Conservation (phyloP, 2,113 vertebrate species). For the Cyprinodon brontotheroides region DNA sequence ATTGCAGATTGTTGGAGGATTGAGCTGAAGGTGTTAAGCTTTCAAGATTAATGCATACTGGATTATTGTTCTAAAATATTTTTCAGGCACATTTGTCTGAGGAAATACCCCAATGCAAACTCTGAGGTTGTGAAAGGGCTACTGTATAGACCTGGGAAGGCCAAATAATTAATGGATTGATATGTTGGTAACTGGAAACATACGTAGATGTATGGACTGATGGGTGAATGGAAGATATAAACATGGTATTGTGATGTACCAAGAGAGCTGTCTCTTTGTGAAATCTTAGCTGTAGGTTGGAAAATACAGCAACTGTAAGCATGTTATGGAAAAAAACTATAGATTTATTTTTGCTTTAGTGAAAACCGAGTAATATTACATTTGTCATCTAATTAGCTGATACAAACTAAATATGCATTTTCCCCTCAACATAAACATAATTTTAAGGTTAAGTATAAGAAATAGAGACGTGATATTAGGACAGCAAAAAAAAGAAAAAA, state of each 20-base stretch:
- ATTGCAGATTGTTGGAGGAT: not conserved
- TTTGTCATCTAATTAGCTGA: constrained; percentile 1
- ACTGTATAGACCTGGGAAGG: not conserved
- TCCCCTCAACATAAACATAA: not conserved
- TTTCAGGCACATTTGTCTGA: too few relatives aligned
- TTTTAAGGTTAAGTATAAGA: constrained; percentile 13
- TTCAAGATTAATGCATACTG: not conserved
- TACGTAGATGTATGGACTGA: not conserved
- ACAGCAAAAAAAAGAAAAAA: constrained; percentile 20
- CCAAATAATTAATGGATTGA: not conserved
- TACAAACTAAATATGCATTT: not conserved
- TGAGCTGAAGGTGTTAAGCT: not conserved
- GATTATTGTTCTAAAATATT: too few relatives aligned
- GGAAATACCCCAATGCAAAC: too few relatives aligned
- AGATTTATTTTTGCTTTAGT: constrained; percentile 21
- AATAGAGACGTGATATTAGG: constrained; percentile 9
- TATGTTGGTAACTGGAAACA: too few relatives aligned
- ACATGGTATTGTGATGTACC: not conserved
- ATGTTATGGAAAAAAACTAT: constrained; percentile 14
- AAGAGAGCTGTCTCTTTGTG: not conserved
- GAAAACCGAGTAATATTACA: constrained; percentile 18
- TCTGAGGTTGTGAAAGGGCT: too few relatives aligned
- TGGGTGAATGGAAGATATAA: not conserved
- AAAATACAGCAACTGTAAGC: not conserved
- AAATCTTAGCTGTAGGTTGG: not conserved